Percentiles rank a stretch among this genome's conserved stretches.
Evolutionary conservation across 2,797 vertebrate species (phyloP).

Genomic region (Cottoperca gobio): DNA sequence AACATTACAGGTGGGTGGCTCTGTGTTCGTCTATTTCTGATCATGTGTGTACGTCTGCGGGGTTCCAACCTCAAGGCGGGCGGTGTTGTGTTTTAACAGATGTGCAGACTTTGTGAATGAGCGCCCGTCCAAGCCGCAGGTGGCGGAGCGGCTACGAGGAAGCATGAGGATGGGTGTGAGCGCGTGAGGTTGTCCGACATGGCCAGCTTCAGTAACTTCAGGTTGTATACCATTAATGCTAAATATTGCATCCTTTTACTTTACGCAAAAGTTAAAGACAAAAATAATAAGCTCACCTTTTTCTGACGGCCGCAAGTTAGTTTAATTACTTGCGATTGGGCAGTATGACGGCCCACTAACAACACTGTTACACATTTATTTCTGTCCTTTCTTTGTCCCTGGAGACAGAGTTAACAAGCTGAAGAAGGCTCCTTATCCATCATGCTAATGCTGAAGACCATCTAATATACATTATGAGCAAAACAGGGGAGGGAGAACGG

Average conservation of each 20-base stretch:
- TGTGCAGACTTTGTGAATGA: conserved; percentile 52
- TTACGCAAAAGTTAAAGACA: too few relatives aligned
- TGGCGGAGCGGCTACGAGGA: background rate
- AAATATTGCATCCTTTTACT: too few relatives aligned
- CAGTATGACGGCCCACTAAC: background rate
- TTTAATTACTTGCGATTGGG: background rate
- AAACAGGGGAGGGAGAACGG: conserved; percentile 37
- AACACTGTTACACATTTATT: conserved; percentile 23
- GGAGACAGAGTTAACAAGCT: conserved; percentile 38
- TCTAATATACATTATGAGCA: conserved; percentile 43
- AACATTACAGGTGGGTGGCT: conserved; percentile 53
- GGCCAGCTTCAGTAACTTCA: too few relatives aligned
- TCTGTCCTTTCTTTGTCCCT: conserved; percentile 10
- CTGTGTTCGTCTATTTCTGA: conserved; percentile 37
- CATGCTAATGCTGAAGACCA: conserved; percentile 44
- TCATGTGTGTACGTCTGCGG: conserved; percentile 17
- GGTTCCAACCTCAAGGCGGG: background rate
- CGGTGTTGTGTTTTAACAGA: conserved; percentile 59
- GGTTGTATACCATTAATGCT: too few relatives aligned
- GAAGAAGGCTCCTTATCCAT: conserved; percentile 48
- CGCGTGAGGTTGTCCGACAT: background rate
- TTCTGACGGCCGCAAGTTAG: background rate
- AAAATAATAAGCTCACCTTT: too few relatives aligned
- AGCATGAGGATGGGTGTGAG: conserved; percentile 5
- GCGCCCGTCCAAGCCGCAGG: conserved; percentile 19